Evolutionary conservation across 1,140 invertebrate species (phyloP).

Genomic region (Thaumatotibia leucotreta): DNA sequence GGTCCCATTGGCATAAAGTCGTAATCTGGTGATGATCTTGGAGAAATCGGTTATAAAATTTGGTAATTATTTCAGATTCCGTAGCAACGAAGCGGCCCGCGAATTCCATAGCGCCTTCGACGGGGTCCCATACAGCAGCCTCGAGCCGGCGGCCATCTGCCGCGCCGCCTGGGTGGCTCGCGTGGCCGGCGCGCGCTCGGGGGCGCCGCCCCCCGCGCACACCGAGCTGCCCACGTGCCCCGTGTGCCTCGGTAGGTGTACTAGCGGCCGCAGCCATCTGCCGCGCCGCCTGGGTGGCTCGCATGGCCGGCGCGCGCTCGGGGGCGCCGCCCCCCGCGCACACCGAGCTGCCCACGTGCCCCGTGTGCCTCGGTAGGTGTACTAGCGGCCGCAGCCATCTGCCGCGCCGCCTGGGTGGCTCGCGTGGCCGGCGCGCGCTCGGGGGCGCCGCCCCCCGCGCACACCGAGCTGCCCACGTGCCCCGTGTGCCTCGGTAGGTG

Average conservation of each 20-base stretch:
- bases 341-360: conserved; percentile 98
- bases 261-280: conserved; percentile 94
- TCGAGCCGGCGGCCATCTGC: conserved; percentile 94
- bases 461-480: conserved; percentile 98
- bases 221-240: conserved; percentile 99
- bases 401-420: conserved; percentile 96
- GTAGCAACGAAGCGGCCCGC: conserved; percentile 85
- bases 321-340: conserved; percentile 84
- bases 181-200: conserved; percentile 88
- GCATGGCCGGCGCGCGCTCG: conserved; percentile 88
- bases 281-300: conserved; percentile 95
- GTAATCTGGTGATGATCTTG: too few relatives aligned
- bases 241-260: conserved; percentile 94
- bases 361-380: conserved; percentile 95
- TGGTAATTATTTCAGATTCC: conserved; percentile 63
- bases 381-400: conserved; percentile 92
- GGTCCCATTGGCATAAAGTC: too few relatives aligned
- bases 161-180: conserved; percentile 96
- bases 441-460: conserved; percentile 82
- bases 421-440: conserved; percentile 89
- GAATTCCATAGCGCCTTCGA: conserved; percentile 97
- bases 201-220: conserved; percentile 84
- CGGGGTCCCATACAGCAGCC: conserved; percentile 92
- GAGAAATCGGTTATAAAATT: neutral
- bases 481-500: conserved; percentile 96